Conservation (phyloP, 2,888 invertebrate species). For the Cremastinae sp. region DNA sequence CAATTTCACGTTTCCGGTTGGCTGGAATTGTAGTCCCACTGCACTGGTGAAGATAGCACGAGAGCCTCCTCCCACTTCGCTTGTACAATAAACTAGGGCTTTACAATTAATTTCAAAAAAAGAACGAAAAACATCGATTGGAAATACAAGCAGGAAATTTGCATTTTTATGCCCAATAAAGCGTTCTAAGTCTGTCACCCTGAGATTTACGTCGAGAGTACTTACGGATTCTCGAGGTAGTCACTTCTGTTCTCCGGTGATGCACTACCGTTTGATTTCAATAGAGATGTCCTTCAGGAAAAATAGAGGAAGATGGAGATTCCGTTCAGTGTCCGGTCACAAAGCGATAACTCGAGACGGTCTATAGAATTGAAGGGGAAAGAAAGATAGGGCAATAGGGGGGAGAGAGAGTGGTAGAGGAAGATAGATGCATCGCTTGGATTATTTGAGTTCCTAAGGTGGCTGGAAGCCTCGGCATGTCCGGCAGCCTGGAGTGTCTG, state of each 20-base stretch:
- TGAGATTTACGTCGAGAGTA: too few species aligned
- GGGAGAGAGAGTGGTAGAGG: conserved; percentile 52
- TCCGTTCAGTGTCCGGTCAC: conserved; percentile 48
- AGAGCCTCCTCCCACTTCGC: conserved; percentile 8
- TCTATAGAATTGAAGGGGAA: conserved; percentile 29
- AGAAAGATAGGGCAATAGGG: neutral
- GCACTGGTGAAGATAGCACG: conserved; percentile 55
- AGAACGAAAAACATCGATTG: neutral
- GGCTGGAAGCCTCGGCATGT: conserved; percentile 71
- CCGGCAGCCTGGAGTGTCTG: conserved; percentile 65
- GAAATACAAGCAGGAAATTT: too few species aligned
- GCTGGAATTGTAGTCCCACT: conserved; percentile 53
- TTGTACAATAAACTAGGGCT: conserved; percentile 38
- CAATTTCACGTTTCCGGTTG: conserved; percentile 60
- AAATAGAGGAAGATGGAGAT: conserved; percentile 31
- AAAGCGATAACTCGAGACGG: conserved; percentile 44
- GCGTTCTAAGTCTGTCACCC: neutral
- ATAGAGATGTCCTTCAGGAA: conserved; percentile 28
- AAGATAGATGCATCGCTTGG: conserved; percentile 71
- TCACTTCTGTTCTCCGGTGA: conserved; percentile 49
- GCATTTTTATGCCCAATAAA: neutral
- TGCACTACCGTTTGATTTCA: conserved; percentile 44
- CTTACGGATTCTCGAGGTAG: conserved; percentile 9
- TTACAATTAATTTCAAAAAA: conserved; percentile 15
- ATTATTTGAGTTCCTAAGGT: conserved; percentile 73